Percentiles rank a stretch among this genome's conserved stretches.
Evolutionary conservation across 2,113 vertebrate species (phyloP).

Genomic region (Acanthochromis polyacanthus): DNA sequence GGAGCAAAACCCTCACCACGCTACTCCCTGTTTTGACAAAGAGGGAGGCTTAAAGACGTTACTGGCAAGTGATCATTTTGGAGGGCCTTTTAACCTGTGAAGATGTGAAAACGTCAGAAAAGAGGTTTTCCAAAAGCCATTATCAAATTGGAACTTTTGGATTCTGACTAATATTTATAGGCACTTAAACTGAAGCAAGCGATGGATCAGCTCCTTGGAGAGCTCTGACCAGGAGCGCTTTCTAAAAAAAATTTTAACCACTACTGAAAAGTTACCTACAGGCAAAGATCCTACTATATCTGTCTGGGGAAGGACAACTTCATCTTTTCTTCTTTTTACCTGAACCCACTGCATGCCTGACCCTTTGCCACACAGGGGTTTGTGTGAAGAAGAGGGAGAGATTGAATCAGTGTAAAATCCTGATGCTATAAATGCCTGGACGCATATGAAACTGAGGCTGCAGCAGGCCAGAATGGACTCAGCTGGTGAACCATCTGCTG

Average conservation of each 20-base stretch:
- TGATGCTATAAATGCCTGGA: conserved; percentile 60
- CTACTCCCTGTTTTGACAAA: conserved; percentile 20
- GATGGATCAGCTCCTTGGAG: conserved; percentile 45
- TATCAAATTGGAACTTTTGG: conserved; percentile 66
- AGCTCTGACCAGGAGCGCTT: conserved; percentile 48
- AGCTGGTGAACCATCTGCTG: conserved; percentile 43
- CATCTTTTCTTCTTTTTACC: conserved; percentile 67
- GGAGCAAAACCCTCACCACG: conserved; percentile 33
- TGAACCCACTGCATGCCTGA: conserved; percentile 79
- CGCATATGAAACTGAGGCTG: conserved; percentile 44
- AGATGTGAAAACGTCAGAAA: conserved; percentile 58
- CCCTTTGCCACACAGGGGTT: conserved; percentile 68
- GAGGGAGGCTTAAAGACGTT: conserved; percentile 44
- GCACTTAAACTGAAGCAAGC: conserved; percentile 60
- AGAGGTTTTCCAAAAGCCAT: conserved; percentile 56
- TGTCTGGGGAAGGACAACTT: conserved; percentile 67
- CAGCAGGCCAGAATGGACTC: conserved; percentile 48
- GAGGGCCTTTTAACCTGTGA: conserved; percentile 61
- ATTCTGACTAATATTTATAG: conserved; percentile 75
- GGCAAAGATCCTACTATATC: conserved; percentile 58
- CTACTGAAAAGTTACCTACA: conserved; percentile 51
- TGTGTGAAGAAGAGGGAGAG: conserved; percentile 59
- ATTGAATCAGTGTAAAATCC: conserved; percentile 51
- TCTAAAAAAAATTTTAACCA: conserved; percentile 60
- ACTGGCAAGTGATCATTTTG: conserved; percentile 45